Evolutionary conservation across 1,140 invertebrate species (phyloP).

Genomic region (Micrasema minimum): DNA sequence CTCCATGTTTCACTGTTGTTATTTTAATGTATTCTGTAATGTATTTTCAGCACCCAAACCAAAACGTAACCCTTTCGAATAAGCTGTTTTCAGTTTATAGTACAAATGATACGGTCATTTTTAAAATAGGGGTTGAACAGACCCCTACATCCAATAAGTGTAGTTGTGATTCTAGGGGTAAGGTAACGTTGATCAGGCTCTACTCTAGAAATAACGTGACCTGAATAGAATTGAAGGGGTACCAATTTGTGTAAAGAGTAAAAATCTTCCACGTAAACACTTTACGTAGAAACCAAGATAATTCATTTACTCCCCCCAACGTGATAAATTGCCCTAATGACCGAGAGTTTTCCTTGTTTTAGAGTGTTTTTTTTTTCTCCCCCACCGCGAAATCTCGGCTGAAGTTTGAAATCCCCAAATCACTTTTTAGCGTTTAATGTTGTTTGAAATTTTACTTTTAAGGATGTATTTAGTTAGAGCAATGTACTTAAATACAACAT

Average conservation of each 20-base stretch:
- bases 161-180: background rate
- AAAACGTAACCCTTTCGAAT: too few species aligned
- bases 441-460: too few species aligned
- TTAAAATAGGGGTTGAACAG: background rate
- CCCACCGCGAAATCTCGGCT: too few species aligned
- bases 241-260: slow-evolving; percentile 28
- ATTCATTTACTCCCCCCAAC: slow-evolving; percentile 27
- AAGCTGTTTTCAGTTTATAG: background rate
- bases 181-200: background rate
- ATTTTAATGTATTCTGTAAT: too few species aligned
- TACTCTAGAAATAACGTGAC: slow-evolving; percentile 12
- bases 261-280: slow-evolving; percentile 36
- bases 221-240: slow-evolving; percentile 9
- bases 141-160: background rate
- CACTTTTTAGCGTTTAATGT: too few species aligned
- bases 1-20: too few species aligned
- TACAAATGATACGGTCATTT: background rate
- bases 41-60: too few species aligned
- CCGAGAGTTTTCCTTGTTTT: slow-evolving; percentile 5
- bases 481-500: too few species aligned
- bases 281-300: slow-evolving; percentile 29
- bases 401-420: too few species aligned
- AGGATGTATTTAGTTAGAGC: too few species aligned
- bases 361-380: background rate
- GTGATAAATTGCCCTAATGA: slow-evolving; percentile 35